A percentile compares a stretch with the other conserved stretches of the same genome.
phyloP scores from a whole-genome alignment of 2,797 vertebrate genomes.

The Rachycentron canadum region DNA sequence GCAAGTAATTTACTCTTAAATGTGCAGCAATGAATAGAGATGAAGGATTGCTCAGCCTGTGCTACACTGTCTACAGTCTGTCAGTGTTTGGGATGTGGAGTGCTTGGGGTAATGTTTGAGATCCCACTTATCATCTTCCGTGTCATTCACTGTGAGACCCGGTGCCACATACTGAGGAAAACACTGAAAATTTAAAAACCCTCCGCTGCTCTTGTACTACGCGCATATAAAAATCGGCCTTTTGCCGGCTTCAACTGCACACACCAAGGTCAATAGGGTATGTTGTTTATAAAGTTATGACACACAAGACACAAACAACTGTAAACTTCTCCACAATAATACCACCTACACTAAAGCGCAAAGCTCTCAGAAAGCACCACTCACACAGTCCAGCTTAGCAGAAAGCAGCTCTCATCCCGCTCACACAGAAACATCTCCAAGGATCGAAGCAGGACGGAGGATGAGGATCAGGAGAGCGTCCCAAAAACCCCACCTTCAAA shows the following conservation, averaged over 20 bases:
- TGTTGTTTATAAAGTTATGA: slow-evolving; percentile 26
- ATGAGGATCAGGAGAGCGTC: slow-evolving; percentile 44
- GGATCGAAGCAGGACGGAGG: slow-evolving; percentile 35
- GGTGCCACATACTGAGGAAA: slow-evolving; percentile 3
- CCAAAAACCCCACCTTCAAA: slow-evolving; percentile 26
- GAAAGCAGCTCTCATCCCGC: slow-evolving; percentile 47
- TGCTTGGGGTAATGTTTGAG: not conserved
- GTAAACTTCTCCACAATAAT: slow-evolving; percentile 35
- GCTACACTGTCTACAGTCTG: not conserved
- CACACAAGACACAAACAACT: slow-evolving; percentile 27
- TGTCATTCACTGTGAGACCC: not conserved
- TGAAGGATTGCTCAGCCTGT: not conserved
- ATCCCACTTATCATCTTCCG: not conserved
- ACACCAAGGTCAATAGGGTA: slow-evolving; percentile 12
- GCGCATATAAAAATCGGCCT: slow-evolving; percentile 27
- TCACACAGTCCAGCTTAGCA: slow-evolving; percentile 36
- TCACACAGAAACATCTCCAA: slow-evolving; percentile 24
- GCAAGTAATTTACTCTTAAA: slow-evolving; percentile 27
- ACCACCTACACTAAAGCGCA: slow-evolving; percentile 46
- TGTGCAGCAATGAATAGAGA: not conserved
- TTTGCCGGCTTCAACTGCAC: slow-evolving; percentile 11
- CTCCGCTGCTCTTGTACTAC: not conserved
- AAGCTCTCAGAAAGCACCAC: slow-evolving; percentile 36
- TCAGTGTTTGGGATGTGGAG: not conserved
- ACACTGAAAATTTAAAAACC: not conserved